These are phyloP conservation scores for Sebastes jordani DNA, from an alignment of 2,797 vertebrate species.

Conservation along the genomic window DNA sequence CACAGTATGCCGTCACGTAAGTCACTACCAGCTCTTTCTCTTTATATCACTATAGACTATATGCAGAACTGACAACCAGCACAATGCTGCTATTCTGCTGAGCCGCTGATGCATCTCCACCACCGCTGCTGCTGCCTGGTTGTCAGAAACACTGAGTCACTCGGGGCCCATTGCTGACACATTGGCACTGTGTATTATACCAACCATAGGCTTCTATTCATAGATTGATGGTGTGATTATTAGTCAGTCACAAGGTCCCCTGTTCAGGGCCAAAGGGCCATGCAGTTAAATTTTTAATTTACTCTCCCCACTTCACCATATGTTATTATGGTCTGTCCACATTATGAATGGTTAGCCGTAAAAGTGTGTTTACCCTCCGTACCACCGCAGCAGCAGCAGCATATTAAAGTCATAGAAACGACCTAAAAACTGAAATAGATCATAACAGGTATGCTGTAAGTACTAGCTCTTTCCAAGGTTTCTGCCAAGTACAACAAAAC, in stretches of 20 bases:
- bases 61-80: slow-evolving; percentile 39
- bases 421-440: slow-evolving; percentile 36
- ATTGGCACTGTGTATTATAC: slow-evolving; percentile 50
- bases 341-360: slow-evolving; percentile 61
- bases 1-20: slow-evolving; percentile 98
- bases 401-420: slow-evolving; percentile 38
- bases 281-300: slow-evolving; percentile 54
- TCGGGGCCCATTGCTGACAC: slow-evolving; percentile 43
- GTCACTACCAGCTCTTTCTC: slow-evolving; percentile 70
- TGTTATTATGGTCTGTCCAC: slow-evolving; percentile 70
- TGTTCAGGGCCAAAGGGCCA: slow-evolving; percentile 47
- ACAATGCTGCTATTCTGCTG: slow-evolving; percentile 75
- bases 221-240: slow-evolving; percentile 66
- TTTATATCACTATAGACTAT: slow-evolving; percentile 7
- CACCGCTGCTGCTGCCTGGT: slow-evolving; percentile 40
- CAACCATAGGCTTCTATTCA: slow-evolving; percentile 74
- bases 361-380: slow-evolving; percentile 50
- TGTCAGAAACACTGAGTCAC: slow-evolving; percentile 75
- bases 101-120: slow-evolving; percentile 58
- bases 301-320: slow-evolving; percentile 30
- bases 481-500: slow-evolving; percentile 50
- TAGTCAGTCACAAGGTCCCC: slow-evolving; percentile 69
- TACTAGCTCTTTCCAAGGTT: slow-evolving; percentile 36
- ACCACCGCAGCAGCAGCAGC: slow-evolving; percentile 20
- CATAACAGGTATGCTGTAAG: slow-evolving; percentile 34